Conservation (phyloP, 2,888 invertebrate species). For the Eupithecia centaureata region DNA sequence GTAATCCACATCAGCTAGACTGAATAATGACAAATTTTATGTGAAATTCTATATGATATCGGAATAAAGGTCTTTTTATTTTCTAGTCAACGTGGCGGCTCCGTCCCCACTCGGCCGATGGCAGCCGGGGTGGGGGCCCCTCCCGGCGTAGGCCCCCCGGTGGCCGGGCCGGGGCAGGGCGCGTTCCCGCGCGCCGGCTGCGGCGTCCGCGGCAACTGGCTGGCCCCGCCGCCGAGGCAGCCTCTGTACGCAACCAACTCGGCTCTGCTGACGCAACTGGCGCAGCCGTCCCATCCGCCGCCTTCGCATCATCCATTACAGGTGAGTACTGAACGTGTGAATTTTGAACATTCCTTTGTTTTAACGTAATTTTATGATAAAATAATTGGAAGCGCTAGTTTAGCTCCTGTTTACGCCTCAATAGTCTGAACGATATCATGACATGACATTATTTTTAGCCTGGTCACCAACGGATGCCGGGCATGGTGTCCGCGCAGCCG, state of each 20-base stretch:
- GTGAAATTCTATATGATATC: no score
- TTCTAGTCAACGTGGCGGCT: slow-evolving; percentile 58
- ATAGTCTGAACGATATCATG: no score
- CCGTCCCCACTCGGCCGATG: slow-evolving; percentile 26
- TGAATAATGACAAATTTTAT: no score
- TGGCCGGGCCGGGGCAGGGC: slow-evolving; percentile 47
- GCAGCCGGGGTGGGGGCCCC: slow-evolving; percentile 13
- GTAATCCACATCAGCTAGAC: no score
- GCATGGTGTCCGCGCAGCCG: slow-evolving; percentile 45
- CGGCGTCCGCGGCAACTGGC: slow-evolving; percentile 50
- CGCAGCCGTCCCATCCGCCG: slow-evolving; percentile 85
- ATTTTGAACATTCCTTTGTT: no score
- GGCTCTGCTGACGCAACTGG: slow-evolving; percentile 85
- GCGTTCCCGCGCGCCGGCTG: slow-evolving; percentile 53
- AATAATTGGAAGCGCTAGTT: no score
- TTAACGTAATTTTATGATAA: no score
- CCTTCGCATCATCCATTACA: slow-evolving; percentile 60
- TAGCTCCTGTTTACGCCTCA: no score
- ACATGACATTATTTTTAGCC: slow-evolving; percentile 41
- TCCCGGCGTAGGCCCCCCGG: slow-evolving; percentile 39
- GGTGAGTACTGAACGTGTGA: no score
- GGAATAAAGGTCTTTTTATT: slow-evolving; percentile 22
- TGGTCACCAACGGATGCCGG: slow-evolving; percentile 64
- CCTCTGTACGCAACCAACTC: slow-evolving; percentile 74
- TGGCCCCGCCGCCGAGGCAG: slow-evolving; percentile 61